These are phyloP conservation scores for Cettia cetti DNA, from an alignment of 2,113 vertebrate species.

Conservation along the genomic window DNA sequence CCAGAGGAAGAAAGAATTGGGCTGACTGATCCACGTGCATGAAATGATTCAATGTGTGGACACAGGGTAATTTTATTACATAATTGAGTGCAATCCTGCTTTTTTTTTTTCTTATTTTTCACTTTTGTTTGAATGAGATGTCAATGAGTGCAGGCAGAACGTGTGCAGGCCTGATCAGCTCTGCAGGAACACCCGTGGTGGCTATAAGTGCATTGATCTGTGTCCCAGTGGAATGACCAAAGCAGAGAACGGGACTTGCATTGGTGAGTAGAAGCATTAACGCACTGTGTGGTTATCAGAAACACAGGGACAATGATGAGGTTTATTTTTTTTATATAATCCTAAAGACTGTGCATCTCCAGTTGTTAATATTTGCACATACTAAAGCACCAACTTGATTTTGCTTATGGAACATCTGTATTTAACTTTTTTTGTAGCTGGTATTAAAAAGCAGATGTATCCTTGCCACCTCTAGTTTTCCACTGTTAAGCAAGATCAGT, in stretches of 20 bases:
- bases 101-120: not conserved
- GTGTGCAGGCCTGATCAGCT: conserved; percentile 92
- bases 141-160: conserved; percentile 94
- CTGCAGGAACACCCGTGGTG: conserved; percentile 93
- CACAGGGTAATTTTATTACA: not conserved
- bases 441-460: not conserved
- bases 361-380: not conserved
- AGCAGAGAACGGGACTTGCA: conserved; percentile 86
- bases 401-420: accelerated
- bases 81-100: not conserved
- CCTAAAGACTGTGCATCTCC: not conserved
- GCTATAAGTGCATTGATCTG: conserved; percentile 94
- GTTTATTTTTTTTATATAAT: not conserved
- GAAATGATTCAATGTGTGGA: not conserved
- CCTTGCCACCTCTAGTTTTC: not conserved
- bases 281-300: not conserved
- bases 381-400: not conserved
- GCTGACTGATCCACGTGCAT: not conserved
- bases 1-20: not conserved
- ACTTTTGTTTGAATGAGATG: conserved; percentile 74
- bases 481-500: not conserved
- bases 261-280: conserved; percentile 78
- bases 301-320: not conserved
- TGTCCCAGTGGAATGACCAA: conserved; percentile 94
- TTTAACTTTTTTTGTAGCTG: not conserved